Evolutionary conservation across 2,113 vertebrate species (phyloP).

Genomic region (Trichomycterus rosablanca): DNA sequence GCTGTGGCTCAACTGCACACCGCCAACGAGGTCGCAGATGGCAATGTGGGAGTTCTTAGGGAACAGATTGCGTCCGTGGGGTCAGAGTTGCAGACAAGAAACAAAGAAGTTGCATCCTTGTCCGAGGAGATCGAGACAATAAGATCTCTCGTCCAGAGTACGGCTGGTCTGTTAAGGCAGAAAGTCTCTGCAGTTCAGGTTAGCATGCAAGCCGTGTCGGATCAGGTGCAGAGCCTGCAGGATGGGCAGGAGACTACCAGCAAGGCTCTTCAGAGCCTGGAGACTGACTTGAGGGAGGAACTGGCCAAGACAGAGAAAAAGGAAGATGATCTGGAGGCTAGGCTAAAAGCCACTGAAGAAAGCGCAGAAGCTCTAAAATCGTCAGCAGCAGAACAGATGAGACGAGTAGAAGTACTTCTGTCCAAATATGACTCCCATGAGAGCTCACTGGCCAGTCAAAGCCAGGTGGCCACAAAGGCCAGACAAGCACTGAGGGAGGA

Average conservation of each 20-base stretch:
- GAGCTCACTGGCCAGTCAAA: slow-evolving; percentile 60
- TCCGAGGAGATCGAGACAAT: slow-evolving; percentile 78
- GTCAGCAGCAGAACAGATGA: slow-evolving; percentile 51
- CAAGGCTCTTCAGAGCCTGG: slow-evolving; percentile 46
- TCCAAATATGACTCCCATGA: slow-evolving; percentile 63
- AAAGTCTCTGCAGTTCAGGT: slow-evolving; percentile 66
- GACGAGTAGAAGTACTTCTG: slow-evolving; percentile 65
- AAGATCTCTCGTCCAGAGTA: slow-evolving; percentile 70
- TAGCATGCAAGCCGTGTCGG: slow-evolving; percentile 57
- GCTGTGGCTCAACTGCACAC: slow-evolving; percentile 69
- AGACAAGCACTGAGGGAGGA: slow-evolving; percentile 41
- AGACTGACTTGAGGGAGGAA: slow-evolving; percentile 48
- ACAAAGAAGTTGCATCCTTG: slow-evolving; percentile 79
- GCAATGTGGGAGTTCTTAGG: slow-evolving; percentile 66
- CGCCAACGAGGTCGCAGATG: slow-evolving; percentile 62
- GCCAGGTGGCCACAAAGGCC: slow-evolving; percentile 46
- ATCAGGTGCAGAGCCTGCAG: slow-evolving; percentile 62
- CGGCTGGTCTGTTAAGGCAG: slow-evolving; percentile 69
- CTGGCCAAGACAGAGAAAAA: slow-evolving; percentile 57
- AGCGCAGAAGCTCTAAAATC: slow-evolving; percentile 51
- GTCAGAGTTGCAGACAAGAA: slow-evolving; percentile 83
- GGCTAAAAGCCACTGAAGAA: slow-evolving; percentile 70
- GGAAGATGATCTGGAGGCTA: slow-evolving; percentile 64
- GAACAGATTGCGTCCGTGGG: slow-evolving; percentile 76
- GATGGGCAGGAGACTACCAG: slow-evolving; percentile 60